Evolutionary conservation across 2,797 vertebrate genomes (phyloP).

Genomic region (Silurus aristotelis): DNA sequence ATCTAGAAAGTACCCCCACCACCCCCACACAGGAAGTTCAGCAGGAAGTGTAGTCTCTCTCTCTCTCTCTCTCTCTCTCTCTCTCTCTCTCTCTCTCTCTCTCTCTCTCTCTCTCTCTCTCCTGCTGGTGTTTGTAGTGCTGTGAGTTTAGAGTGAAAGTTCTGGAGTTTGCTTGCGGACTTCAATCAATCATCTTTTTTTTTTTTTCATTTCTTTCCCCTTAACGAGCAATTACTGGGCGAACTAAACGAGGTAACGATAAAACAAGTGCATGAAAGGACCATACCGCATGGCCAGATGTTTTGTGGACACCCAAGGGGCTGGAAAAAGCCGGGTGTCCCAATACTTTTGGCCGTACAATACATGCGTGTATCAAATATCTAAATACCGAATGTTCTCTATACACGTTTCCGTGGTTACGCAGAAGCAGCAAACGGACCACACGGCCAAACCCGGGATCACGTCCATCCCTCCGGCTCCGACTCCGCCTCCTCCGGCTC

Average conservation of each 20-base stretch:
- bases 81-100: not conserved
- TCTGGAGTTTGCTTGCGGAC: not conserved
- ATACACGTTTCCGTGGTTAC: not conserved
- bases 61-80: not conserved
- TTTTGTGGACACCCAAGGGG: too few species aligned
- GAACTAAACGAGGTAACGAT: slow-evolving; percentile 94
- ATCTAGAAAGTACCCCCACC: not conserved
- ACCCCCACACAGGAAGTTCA: not conserved
- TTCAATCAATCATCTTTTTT: slow-evolving; percentile 57
- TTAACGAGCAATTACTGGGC: slow-evolving; percentile 89
- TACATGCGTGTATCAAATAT: too few species aligned
- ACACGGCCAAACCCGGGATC: slow-evolving; percentile 63
- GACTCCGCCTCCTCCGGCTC: slow-evolving; percentile 64
- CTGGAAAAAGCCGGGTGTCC: too few species aligned
- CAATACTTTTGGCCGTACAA: too few species aligned
- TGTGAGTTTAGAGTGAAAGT: slow-evolving; percentile 45
- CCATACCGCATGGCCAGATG: not conserved
- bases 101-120: not conserved
- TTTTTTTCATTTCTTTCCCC: slow-evolving; percentile 64
- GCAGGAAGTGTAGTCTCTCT: not conserved
- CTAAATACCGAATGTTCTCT: too few species aligned
- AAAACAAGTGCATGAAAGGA: not conserved
- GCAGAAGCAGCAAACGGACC: slow-evolving; percentile 87
- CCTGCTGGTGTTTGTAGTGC: not conserved
- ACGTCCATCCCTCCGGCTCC: slow-evolving; percentile 64